phyloP scores from a whole-genome alignment of 2,797 vertebrate genomes.

The Thaleichthys pacificus region DNA sequence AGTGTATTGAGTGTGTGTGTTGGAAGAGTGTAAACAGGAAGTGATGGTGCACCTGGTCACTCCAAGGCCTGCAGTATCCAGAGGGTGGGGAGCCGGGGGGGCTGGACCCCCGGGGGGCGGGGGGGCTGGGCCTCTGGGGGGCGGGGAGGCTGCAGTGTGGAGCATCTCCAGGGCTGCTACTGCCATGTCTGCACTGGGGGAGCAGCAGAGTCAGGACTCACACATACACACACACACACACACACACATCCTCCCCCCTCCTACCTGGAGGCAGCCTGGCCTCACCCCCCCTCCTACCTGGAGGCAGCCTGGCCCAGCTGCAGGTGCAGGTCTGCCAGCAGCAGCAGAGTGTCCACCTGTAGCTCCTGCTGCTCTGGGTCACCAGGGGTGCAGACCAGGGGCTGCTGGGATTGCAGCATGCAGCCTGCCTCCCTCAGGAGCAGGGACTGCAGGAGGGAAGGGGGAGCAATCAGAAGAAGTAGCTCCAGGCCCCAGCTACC shows the following conservation, averaged over 20 bases:
- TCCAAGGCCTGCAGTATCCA: conserved; percentile 25
- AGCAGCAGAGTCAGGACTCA: conserved; percentile 20
- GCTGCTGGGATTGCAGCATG: conserved; percentile 61
- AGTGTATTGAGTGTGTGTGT: conserved; percentile 7
- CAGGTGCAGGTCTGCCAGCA: conserved; percentile 77
- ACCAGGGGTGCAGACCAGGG: conserved; percentile 43
- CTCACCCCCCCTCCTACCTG: conserved; percentile 66
- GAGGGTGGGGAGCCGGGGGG: conserved; percentile 15
- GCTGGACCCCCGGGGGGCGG: neutral
- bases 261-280: neutral
- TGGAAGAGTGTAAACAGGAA: too few species aligned
- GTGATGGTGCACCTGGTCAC: conserved; percentile 23
- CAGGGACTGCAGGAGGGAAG: conserved; percentile 68
- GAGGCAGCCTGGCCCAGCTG: conserved; percentile 78
- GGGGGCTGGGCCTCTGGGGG: neutral
- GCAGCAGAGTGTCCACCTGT: conserved; percentile 77
- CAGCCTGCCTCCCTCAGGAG: conserved; percentile 78
- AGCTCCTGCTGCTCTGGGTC: conserved; percentile 77
- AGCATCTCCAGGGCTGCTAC: conserved; percentile 82
- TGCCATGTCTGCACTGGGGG: conserved; percentile 77
- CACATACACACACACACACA: conserved; percentile 16
- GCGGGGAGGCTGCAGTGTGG: conserved; percentile 74
- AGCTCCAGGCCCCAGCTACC: too few species aligned
- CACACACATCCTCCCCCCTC: neutral
- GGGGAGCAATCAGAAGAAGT: conserved; percentile 7